Base-by-base conservation (phyloP, 2,888 invertebrate species). In the Abrostola tripartita region DNA sequence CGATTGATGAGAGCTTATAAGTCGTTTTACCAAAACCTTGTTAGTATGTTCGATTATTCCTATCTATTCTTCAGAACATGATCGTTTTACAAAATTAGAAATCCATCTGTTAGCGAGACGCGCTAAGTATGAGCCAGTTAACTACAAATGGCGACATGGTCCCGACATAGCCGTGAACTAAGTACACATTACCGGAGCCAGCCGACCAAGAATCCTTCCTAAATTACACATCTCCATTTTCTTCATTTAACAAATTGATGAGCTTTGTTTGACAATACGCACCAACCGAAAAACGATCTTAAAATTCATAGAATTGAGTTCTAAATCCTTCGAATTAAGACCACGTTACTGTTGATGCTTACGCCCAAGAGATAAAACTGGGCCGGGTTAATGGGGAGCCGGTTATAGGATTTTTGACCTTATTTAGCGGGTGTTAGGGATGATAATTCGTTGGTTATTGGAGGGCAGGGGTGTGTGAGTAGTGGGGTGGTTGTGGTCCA, bases 161-260 rank as follows among this genome's bases (percentile, higher is more conserved):
- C 40, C 65, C 57, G 44, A 61, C 72, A 56, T 71, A 50, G 14
- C 65, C 61, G 78, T 51, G 70, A 80, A 80, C 81, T 68, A 79
- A 84, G 71, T 76, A 79, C 82, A 78, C 83, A 81, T 86, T 80
- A 83, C 75, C 65, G 61, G 81, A 83, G 72, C 74, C 89, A 88
- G 74, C 87, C 83, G 81, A 86, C 85, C 90, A 84, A 79, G 85
- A 82, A 87, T 86, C 86, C 86, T 85, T 82, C 85, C 88, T 68
- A 90, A 92, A 92, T 92, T 92, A 90, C 91, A 89, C 89, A 88
- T 90, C 88, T 88, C 88, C 88, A 90, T 91, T 92, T 92, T 92
- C 94, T 94, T 93, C 92, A 93, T 93, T 93, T 94, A 92, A 91
- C 94, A 93, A 94, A 94, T 93, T 94, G 94, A 93, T 92, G 88